Conservation (phyloP, 2,888 invertebrate species). For the Tetragonula carbonaria region DNA sequence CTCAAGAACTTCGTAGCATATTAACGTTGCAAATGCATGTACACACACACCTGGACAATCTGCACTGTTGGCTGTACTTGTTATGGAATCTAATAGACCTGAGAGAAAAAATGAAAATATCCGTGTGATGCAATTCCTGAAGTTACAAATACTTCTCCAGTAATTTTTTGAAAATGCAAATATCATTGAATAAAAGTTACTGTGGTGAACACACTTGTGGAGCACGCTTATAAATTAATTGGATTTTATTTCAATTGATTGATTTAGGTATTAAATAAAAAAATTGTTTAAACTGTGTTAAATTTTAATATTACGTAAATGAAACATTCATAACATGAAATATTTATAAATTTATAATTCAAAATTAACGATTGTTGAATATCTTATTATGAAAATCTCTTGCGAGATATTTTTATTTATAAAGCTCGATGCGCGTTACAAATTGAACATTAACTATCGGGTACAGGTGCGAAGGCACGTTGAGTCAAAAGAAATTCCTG, state of each 20-base stretch:
- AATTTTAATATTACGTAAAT: not conserved
- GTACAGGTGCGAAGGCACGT: slow-evolving; percentile 56
- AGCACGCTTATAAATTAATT: too few relatives aligned
- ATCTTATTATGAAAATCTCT: not conserved
- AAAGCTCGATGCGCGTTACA: slow-evolving; percentile 20
- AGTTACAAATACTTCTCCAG: not conserved
- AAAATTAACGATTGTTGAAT: not conserved
- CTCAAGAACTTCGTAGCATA: slow-evolving; percentile 94
- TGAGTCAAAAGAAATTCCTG: slow-evolving; percentile 79
- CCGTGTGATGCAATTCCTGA: not conserved
- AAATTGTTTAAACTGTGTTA: not conserved
- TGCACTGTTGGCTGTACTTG: slow-evolving; percentile 93
- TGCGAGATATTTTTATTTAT: not conserved
- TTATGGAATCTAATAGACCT: slow-evolving; percentile 94
- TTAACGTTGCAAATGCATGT: slow-evolving; percentile 92
- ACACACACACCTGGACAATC: slow-evolving; percentile 96
- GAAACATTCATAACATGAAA: not conserved
- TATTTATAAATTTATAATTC: not conserved
- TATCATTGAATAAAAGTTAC: not conserved
- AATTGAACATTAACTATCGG: slow-evolving; percentile 56
- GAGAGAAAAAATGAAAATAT: slow-evolving; percentile 70
- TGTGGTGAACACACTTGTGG: too few relatives aligned
- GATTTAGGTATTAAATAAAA: too few relatives aligned
- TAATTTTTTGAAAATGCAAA: not conserved
- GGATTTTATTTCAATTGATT: too few relatives aligned